A percentile compares a stretch with the other conserved stretches of the same genome.
phyloP scores from a whole-genome alignment of 2,797 vertebrate genomes.

The Merluccius polli region DNA sequence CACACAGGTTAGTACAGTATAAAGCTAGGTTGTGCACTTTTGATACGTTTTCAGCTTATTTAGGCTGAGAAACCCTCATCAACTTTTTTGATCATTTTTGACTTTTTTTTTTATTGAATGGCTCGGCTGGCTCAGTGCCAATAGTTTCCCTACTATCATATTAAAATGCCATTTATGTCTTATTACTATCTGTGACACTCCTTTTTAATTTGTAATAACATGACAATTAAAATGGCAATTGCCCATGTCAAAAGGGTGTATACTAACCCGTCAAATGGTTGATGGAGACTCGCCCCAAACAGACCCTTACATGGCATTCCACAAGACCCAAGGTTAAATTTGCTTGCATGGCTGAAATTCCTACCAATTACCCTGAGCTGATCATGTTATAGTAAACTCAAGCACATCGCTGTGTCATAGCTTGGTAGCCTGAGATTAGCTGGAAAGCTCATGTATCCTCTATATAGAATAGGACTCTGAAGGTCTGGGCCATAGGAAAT shows the following conservation, averaged over 20 bases:
- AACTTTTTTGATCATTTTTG: not conserved
- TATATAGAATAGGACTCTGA: conserved; percentile 20
- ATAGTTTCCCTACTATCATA: not conserved
- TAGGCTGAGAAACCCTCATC: not conserved
- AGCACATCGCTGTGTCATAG: conserved; percentile 50
- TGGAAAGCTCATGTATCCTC: conserved; percentile 60
- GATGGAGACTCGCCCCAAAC: not conserved
- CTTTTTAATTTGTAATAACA: not conserved
- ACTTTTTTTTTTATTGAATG: not conserved
- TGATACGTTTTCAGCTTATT: not conserved
- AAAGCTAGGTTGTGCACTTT: not conserved
- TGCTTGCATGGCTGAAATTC: conserved; percentile 44
- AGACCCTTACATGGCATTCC: conserved; percentile 33
- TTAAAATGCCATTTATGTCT: not conserved
- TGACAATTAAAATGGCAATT: not conserved
- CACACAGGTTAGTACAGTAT: not conserved
- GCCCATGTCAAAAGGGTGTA: not conserved
- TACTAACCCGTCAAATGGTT: not conserved
- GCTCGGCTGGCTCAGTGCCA: not conserved
- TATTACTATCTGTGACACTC: not conserved
- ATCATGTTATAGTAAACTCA: conserved; percentile 51
- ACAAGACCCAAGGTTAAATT: conserved; percentile 40
- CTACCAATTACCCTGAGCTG: conserved; percentile 48
- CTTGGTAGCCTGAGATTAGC: conserved; percentile 65
- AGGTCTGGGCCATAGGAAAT: conserved; percentile 36